Percentiles rank a stretch among this genome's conserved stretches.
These are phyloP conservation scores for Cenopis cana DNA, from an alignment of 2,888 invertebrate species.

Conservation along the genomic window DNA sequence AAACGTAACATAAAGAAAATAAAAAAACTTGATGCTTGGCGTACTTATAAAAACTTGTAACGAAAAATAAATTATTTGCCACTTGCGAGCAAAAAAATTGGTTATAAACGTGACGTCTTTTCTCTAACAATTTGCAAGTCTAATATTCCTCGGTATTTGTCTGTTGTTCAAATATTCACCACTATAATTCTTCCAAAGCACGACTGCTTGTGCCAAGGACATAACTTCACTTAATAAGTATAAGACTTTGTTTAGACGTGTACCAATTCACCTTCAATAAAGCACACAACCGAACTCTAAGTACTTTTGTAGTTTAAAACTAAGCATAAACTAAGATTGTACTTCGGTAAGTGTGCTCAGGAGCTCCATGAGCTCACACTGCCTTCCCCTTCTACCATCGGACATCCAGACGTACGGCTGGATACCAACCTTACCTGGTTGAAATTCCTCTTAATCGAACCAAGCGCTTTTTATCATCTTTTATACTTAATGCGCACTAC, in stretches of 20 bases:
- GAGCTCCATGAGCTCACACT: too few species aligned
- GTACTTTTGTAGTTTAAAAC: neutral
- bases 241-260: neutral
- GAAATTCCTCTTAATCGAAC: too few species aligned
- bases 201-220: neutral
- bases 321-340: constrained; percentile 3
- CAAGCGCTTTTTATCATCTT: too few species aligned
- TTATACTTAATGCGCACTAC: too few species aligned
- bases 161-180: constrained; percentile 8
- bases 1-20: constrained; percentile 9
- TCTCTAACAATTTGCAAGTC: constrained; percentile 8
- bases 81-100: constrained; percentile 19
- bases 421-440: too few species aligned
- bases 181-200: neutral
- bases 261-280: neutral
- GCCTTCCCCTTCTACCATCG: too few species aligned
- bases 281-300: neutral
- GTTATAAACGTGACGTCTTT: neutral
- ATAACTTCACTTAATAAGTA: neutral
- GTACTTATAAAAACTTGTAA: too few species aligned
- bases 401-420: too few species aligned
- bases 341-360: too few species aligned
- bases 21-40: too few species aligned
- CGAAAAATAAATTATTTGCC: neutral
- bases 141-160: constrained; percentile 14